A percentile compares a stretch with the other conserved stretches of the same genome.
These are phyloP conservation scores for Trinectes maculatus DNA, from an alignment of 2,113 vertebrate species.

Conservation along the genomic window DNA sequence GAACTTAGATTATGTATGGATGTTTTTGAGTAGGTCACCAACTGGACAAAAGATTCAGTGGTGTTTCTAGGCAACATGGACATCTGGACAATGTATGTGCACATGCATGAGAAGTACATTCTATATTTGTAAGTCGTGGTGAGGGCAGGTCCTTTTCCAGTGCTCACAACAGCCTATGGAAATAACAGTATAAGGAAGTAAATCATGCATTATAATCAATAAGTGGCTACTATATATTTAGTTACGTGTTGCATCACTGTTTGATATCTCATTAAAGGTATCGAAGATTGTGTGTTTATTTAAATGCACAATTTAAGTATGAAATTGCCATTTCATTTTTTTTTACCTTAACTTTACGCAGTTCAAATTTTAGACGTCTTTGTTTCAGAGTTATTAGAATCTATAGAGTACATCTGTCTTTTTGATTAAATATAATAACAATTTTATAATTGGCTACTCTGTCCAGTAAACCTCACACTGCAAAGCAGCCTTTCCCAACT, in stretches of 20 bases:
- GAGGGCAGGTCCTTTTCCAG: not conserved
- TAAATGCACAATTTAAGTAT: not conserved
- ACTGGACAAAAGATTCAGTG: constrained; percentile 15
- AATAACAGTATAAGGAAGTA: not conserved
- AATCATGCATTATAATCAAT: not conserved
- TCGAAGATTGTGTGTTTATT: not conserved
- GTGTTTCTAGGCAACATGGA: constrained; percentile 21
- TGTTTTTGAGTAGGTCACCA: constrained; percentile 23
- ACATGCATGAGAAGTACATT: constrained; percentile 8
- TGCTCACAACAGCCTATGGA: not conserved
- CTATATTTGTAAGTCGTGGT: not conserved
- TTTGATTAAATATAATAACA: too few relatives aligned
- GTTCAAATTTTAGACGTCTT: too few relatives aligned
- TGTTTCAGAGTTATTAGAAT: constrained; percentile 4
- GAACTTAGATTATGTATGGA: constrained; percentile 1
- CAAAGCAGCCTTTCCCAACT: constrained; percentile 17
- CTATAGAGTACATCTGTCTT: not conserved
- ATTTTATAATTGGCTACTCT: not conserved
- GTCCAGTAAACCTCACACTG: not conserved
- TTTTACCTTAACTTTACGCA: too few relatives aligned
- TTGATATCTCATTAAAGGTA: not conserved
- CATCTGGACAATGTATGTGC: constrained; percentile 16
- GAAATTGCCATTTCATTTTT: too few relatives aligned
- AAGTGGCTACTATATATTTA: not conserved
- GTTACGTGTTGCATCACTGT: too few relatives aligned